Evolutionary conservation across 2,888 invertebrate species (phyloP), one percentile per base, ranked within the genome.

Genomic region (Cynaeus angustus): DNA sequence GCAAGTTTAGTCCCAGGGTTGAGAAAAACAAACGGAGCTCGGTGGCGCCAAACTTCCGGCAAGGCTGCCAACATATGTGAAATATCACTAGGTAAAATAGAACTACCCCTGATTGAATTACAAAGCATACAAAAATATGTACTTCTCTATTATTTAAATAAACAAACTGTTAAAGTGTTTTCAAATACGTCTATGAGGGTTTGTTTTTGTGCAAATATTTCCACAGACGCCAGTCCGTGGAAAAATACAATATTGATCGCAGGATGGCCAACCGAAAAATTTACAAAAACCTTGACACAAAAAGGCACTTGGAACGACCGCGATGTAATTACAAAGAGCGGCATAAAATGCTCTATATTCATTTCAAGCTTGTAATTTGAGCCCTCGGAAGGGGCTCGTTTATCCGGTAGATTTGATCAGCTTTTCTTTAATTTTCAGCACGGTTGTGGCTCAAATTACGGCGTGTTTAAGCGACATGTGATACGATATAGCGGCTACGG

Each of bases 61-160:
- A 80, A 74, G 74, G 76, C 77, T 81, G 81, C 81, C 83, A 80
- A 77, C 80, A 83, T 83, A 78, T 82, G 82, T 80, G 78, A 76
- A 79, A 79, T 81, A 79, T 81, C 82, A 78, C 78, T 68, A 78
- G 77, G 78, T 77, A 77, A 76, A 78, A 75, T 72, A 72, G 72
- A 75, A 74, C 79, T 73, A 77, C 78, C 82, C 80, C 78, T 73
- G 76, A 83, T 84, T 80, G 74, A 81, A 79, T 84, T 84, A 83
- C 84, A 79, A 73, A 75, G 74, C 77, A 83, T 76, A 84, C 83
- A 83, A 81, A 79, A 81, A 79, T 80, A 80, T 82, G 83, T 82
- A 81, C 83, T 82, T 81, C 78, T 80, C 83, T 83, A 83, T 84
- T 83, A 83, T 83, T 84, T 84, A 83, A 83, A 83, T 82, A 83